Evolutionary conservation across 2,797 vertebrate species (phyloP), one percentile per base, ranked within the genome.

Genomic region (Sebastiscus tertius): DNA sequence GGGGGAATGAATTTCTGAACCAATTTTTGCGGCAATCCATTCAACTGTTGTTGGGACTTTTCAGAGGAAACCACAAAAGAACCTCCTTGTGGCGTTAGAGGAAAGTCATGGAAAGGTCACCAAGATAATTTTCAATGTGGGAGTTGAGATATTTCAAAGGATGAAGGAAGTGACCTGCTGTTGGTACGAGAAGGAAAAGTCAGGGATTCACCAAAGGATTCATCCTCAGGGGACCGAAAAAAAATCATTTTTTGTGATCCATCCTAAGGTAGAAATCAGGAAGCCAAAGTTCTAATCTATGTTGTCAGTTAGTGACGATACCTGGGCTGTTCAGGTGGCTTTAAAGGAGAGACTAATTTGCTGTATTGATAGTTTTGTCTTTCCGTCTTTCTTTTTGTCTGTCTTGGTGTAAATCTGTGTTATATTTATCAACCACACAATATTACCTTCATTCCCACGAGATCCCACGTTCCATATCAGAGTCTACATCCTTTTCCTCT

Each of bases 401-500:
- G 29, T 42, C 42, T 54, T 55, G 29, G 1, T 39, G 6, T 66
- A 52, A 29, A 29, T 10, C 29, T 24, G 46, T 55, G 5, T 66
- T n/a, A 22, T 3, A 39, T 11, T 3, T 34, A 8, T 63, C 39
- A 20, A n/a, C 14, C 2, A 33, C 8, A 20, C 26, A 18, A 14
- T 29, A 14, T 22, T 4, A 11, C 1, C 8, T 73, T 24, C 20
- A 12, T 76, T 54, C 12, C 3, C 6, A 29, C n/a, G 4, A 71
- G 14, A 34, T 34, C n/a, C 1, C 3, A n/a, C 4, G 10, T 13
- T 70, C 2, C 2, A 8, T 54, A 26, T 42, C 1, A 4, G 10
- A 14, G 13, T 63, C 55, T 63, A 6, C 75, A 59, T 80, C 76
- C 77, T 59, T 67, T 86, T 85, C 69, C 65, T 63, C 13, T 8